A percentile compares a stretch with the other conserved stretches of the same genome.
Conservation (phyloP, 2,113 vertebrate species). For the Riparia riparia region DNA sequence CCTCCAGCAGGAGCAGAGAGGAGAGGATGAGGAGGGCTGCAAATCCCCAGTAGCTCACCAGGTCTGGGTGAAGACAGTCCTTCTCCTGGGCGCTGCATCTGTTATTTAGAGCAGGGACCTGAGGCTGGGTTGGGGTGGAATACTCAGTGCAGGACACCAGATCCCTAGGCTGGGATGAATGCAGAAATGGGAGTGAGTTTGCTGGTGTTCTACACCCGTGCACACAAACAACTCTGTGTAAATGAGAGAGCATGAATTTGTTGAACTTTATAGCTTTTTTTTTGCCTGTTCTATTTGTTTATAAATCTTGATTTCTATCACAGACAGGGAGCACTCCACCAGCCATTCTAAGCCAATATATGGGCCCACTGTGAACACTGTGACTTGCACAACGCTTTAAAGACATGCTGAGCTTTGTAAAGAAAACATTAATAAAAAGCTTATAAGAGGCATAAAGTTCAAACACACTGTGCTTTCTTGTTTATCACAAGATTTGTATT, state of each 20-base stretch:
- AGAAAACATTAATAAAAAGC: slow-evolving; percentile 67
- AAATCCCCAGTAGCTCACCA: neutral
- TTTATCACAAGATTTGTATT: slow-evolving; percentile 60
- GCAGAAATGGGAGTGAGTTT: neutral
- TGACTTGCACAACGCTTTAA: neutral
- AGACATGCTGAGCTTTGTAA: slow-evolving; percentile 46
- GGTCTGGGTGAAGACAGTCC: neutral
- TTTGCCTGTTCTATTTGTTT: neutral
- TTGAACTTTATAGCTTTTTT: neutral
- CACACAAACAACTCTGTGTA: neutral
- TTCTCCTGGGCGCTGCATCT: neutral
- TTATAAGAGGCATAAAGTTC: slow-evolving; percentile 61
- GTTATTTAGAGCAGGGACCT: too few relatives aligned
- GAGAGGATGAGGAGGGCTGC: neutral
- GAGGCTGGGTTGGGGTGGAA: neutral
- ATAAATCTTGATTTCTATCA: neutral
- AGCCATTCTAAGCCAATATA: neutral
- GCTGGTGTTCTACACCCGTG: neutral
- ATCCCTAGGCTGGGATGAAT: neutral
- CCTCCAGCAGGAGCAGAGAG: neutral
- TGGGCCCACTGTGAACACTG: slow-evolving; percentile 24
- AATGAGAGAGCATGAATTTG: neutral
- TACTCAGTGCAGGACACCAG: neutral
- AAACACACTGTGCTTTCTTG: slow-evolving; percentile 44
- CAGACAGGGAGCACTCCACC: neutral